Conservation (phyloP, 2,888 invertebrate species). For the Stratiomys singularior region DNA sequence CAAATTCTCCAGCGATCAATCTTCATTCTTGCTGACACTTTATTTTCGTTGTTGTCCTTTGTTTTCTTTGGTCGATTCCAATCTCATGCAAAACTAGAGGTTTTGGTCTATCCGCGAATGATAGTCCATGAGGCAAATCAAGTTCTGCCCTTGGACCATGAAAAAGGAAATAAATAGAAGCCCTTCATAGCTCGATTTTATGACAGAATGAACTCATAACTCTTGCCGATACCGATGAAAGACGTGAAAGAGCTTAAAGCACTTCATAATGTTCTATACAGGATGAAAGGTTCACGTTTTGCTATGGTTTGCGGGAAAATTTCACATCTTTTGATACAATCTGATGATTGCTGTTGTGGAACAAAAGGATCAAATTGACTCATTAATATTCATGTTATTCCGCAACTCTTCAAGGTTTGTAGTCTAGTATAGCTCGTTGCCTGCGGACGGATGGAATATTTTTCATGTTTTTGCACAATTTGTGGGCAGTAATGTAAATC, state of each 20-base stretch:
- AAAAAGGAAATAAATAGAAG: constrained; percentile 1
- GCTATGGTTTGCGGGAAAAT: not conserved
- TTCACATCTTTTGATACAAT: constrained; percentile 17
- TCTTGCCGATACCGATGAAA: not conserved
- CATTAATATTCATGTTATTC: constrained; percentile 41
- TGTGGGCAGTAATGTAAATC: not conserved
- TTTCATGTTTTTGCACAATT: too few relatives aligned
- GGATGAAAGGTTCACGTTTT: not conserved
- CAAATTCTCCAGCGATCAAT: constrained; percentile 41
- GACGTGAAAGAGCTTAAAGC: not conserved
- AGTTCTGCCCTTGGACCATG: too few relatives aligned
- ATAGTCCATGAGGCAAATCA: too few relatives aligned
- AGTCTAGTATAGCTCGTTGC: not conserved
- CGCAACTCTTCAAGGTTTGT: not conserved
- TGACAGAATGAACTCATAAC: not conserved
- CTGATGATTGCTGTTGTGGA: not conserved
- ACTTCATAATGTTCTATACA: not conserved
- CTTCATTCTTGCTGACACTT: constrained; percentile 28
- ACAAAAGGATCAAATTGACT: constrained; percentile 44
- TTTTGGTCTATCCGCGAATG: too few relatives aligned
- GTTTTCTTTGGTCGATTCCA: too few relatives aligned
- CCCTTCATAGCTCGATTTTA: constrained; percentile 8
- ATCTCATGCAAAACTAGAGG: too few relatives aligned
- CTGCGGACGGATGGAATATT: too few relatives aligned
- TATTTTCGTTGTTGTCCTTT: not conserved